Evolutionary conservation across 1,140 invertebrate species (phyloP), one percentile per base, ranked within the genome.

Genomic region (Uloborus diversus): DNA sequence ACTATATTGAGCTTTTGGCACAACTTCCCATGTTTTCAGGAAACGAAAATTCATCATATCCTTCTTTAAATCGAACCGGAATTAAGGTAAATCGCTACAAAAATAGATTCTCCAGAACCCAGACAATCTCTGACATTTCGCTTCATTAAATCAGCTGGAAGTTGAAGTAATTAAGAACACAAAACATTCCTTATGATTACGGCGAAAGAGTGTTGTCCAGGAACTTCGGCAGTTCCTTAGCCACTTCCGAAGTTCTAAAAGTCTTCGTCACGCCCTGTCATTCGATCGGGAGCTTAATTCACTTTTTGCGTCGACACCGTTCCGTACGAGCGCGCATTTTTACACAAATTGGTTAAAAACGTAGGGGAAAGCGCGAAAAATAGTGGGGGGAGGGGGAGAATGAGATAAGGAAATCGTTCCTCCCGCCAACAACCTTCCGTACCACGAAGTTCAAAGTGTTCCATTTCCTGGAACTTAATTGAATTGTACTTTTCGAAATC

Each of bases 381-480:
- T n/a, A n/a, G n/a, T n/a, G n/a, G n/a, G n/a, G n/a, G n/a, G n/a
- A n/a, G n/a, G n/a, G n/a, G n/a, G n/a, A 51, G 49, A 53, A 20
- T 53, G n/a, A 20, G n/a, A 53, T 20, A 53, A 51, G n/a, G 23
- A 53, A 53, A n/a, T 53, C 7, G 49, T 53, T 53, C 49, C 49
- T 53, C 49, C 17, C 49, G 49, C 20, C 49, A 20, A 20, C 23
- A 53, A n/a, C 4, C 49, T 53, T 53, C 49, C n/a, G 49, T 53
- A n/a, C 49, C 49, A 53, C 17, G 49, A 9, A 53, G n/a, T n/a
- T n/a, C 11, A 20, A 53, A 7, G 49, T 53, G 23, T 53, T n/a
- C 49, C 49, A 20, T 53, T 53, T 53, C 49, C 49, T n/a, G 49
- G 7, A 20, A n/a, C 49, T 53, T 53, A 53, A 53, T 53, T 53